phyloP scores from a whole-genome alignment of 2,888 invertebrate species.

The Lapara coniferarum region DNA sequence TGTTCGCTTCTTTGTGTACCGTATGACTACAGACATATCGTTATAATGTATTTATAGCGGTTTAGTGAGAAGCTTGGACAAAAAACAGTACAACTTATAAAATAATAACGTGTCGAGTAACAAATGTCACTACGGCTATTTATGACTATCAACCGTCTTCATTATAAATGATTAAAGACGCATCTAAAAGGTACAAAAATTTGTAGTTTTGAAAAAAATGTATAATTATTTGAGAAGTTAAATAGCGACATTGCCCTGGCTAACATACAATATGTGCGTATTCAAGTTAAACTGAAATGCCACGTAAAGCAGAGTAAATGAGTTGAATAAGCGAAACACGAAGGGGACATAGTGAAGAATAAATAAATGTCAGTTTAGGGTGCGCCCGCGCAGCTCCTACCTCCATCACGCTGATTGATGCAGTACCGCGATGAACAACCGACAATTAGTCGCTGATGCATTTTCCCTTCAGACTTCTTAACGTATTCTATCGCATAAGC shows the following conservation, averaged over 20 bases:
- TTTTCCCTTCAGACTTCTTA: not conserved
- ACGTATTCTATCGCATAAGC: not conserved
- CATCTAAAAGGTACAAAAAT: not conserved
- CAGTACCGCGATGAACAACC: slow-evolving; percentile 55
- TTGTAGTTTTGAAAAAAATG: not conserved
- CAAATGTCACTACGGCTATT: not conserved
- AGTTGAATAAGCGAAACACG: slow-evolving; percentile 56
- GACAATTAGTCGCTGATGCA: slow-evolving; percentile 4
- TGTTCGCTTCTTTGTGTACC: not conserved
- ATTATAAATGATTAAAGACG: not conserved
- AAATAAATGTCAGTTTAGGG: slow-evolving; percentile 78
- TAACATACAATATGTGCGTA: not conserved
- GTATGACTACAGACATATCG: not conserved
- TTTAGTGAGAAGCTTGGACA: not conserved
- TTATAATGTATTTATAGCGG: slow-evolving; percentile 3
- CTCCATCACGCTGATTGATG: slow-evolving; percentile 69
- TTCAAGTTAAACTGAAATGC: slow-evolving; percentile 44
- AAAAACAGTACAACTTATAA: not conserved
- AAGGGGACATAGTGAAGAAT: slow-evolving; percentile 62
- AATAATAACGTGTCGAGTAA: slow-evolving; percentile 9
- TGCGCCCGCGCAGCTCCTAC: slow-evolving; percentile 45
- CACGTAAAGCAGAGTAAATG: slow-evolving; percentile 65
- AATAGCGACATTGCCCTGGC: no score
- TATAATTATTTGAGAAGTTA: not conserved
- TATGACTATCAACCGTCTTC: slow-evolving; percentile 1